Evolutionary conservation across 2,888 invertebrate genomes (phyloP).

Genomic region (Aleiodes alternator): DNA sequence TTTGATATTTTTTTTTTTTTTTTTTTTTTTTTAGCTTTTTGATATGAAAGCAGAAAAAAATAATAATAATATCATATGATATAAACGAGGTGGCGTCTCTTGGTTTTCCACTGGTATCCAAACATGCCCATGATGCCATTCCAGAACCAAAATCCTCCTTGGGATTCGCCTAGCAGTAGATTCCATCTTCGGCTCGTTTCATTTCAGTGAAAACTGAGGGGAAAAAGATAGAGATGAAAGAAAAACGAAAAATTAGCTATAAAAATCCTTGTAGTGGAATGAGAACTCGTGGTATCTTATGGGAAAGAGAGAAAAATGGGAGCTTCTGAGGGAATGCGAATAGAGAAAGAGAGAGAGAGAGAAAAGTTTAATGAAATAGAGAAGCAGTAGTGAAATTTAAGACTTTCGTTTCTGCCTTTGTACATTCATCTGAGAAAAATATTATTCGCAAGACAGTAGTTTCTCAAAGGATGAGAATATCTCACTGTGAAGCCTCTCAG

Average conservation of each 20-base stretch:
- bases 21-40: too few relatives aligned
- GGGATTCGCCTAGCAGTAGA: constrained; percentile 27
- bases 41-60: constrained; percentile 21
- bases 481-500: background rate
- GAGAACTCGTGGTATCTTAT: constrained; percentile 25
- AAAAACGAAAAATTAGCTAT: constrained; percentile 28
- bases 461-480: background rate
- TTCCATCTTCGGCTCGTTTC: constrained; percentile 39
- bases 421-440: too few relatives aligned
- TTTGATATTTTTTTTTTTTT: constrained; percentile 40
- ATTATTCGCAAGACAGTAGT: too few relatives aligned
- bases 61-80: constrained; percentile 32
- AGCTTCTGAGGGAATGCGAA: constrained; percentile 4
- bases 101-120: constrained; percentile 20
- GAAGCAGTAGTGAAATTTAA: too few relatives aligned
- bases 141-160: constrained; percentile 30
- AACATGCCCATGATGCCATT: constrained; percentile 30
- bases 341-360: background rate
- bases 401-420: too few relatives aligned
- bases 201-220: constrained; percentile 31
- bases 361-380: constrained; percentile 5
- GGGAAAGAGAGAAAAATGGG: background rate
- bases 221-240: background rate
- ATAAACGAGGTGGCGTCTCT: constrained; percentile 25
- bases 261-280: constrained; percentile 17